Percentiles rank a stretch among this genome's conserved stretches.
Evolutionary conservation across 2,888 invertebrate species (phyloP).

Genomic region (Lutraria lutraria): DNA sequence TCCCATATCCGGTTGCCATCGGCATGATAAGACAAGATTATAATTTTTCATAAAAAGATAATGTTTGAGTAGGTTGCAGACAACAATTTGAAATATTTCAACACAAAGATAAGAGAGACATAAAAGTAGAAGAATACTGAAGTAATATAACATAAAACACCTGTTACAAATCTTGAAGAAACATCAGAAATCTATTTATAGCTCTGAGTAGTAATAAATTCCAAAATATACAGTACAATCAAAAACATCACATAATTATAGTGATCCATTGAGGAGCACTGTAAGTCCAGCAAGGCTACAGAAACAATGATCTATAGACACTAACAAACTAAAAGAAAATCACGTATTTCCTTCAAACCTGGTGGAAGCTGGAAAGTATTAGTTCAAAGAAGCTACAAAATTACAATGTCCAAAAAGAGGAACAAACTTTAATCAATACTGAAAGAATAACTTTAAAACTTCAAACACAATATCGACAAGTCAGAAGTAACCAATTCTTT

Average conservation of each 20-base stretch:
- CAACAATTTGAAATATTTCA: constrained; percentile 22
- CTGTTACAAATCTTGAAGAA: not conserved
- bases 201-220: not conserved
- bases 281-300: no score
- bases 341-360: no score
- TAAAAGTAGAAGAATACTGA: not conserved
- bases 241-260: not conserved
- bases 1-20: not conserved
- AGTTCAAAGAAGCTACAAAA: no score
- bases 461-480: no score
- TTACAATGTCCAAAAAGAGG: no score
- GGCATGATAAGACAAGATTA: not conserved
- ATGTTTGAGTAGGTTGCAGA: not conserved
- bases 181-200: not conserved
- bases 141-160: not conserved
- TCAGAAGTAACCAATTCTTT: no score
- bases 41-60: constrained; percentile 16
- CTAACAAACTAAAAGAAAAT: no score
- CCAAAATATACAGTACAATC: not conserved
- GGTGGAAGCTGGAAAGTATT: no score
- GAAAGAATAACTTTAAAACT: no score
- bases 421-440: no score
- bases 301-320: no score
- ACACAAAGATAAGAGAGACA: not conserved
- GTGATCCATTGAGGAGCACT: no score